These are phyloP conservation scores for Xiphophorus birchmanni DNA, from an alignment of 2,797 vertebrate genomes.

Conservation along the genomic window DNA sequence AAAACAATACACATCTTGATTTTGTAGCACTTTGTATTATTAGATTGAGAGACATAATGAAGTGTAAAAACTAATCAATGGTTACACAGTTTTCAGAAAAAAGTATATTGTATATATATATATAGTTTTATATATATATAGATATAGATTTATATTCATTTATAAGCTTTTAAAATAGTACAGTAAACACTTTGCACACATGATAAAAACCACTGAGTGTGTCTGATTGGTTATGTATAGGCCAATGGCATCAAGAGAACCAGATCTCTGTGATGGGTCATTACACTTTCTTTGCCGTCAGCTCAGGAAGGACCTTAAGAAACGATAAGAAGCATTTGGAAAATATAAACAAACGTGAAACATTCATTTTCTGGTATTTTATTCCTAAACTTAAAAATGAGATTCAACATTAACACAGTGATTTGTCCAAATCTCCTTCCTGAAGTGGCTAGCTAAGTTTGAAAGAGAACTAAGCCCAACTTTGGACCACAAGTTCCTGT, in stretches of 20 bases:
- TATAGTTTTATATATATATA: conserved; percentile 73
- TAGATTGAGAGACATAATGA: conserved; percentile 76
- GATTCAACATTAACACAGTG: conserved; percentile 17
- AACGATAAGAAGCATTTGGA: conserved; percentile 39
- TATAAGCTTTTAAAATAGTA: conserved; percentile 99
- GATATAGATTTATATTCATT: conserved; percentile 86
- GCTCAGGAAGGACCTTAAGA: conserved; percentile 66
- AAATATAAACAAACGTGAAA: conserved; percentile 46
- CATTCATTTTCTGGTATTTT: conserved; percentile 60
- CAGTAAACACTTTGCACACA: conserved; percentile 99
- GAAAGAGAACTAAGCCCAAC: conserved; percentile 60
- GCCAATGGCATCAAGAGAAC: conserved; percentile 85
- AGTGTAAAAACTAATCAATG: conserved; percentile 83
- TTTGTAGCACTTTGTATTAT: conserved; percentile 78
- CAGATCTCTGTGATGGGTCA: conserved; percentile 80
- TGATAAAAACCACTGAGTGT: conserved; percentile 99
- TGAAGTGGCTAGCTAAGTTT: conserved; percentile 65
- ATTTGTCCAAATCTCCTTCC: conserved; percentile 58
- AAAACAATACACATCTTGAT: conserved; percentile 63
- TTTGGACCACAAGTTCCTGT: conserved; percentile 44
- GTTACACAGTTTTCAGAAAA: conserved; percentile 93
- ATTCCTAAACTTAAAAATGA: conserved; percentile 44
- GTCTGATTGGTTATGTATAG: conserved; percentile 90
- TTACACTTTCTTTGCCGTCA: conserved; percentile 86
- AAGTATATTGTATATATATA: conserved; percentile 77